Evolutionary conservation across 2,797 vertebrate genomes (phyloP), one percentile per base, ranked within the genome.

Genomic region (Menidia menidia): DNA sequence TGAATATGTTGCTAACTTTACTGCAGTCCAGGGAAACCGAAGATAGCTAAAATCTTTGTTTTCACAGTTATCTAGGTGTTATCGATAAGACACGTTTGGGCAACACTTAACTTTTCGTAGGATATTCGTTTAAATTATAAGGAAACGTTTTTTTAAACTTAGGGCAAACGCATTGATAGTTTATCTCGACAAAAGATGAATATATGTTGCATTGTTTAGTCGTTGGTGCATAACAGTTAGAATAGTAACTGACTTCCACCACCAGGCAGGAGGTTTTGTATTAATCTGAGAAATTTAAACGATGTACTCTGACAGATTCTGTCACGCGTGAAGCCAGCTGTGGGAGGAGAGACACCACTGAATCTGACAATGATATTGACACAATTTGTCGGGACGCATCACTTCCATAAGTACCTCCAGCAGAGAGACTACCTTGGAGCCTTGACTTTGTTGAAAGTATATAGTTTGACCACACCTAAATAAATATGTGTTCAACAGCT

Each of bases 391-490:
- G 89, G 92, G n/a, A n/a, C n/a, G n/a, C n/a, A n/a, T n/a, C n/a
- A n/a, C 19, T 69, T 98, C 65, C 96, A 98, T 58, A 97, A 98
- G 35, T 95, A 97, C 48, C 88, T 98, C 50, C 91, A 90, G 9
- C 93, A 91, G 80, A 95, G 97, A 73, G 97, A 99, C 87, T 99
- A 98, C 82, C 95, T 97, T 0, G 98, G 97, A 14, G 96, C 96
- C 3, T 89, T 97, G 68, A 97, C 97, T 2, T 83, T 98, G 3
- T 80, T 99, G 69, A 97, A 99, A 96, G 97, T 98, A 92, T 39
- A 6, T 39, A 39, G 10, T 39, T 4, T 39, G 6, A 6, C 35
- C 35, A 6, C 35, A 39, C 10, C 10, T 39, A 39, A 39, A 39
- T 2, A 9, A 39, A 39, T 6, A 39, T 39, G 10, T 39, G 35